Evolutionary conservation across 2,113 vertebrate genomes (phyloP).

Genomic region (Coptodon rendalli): DNA sequence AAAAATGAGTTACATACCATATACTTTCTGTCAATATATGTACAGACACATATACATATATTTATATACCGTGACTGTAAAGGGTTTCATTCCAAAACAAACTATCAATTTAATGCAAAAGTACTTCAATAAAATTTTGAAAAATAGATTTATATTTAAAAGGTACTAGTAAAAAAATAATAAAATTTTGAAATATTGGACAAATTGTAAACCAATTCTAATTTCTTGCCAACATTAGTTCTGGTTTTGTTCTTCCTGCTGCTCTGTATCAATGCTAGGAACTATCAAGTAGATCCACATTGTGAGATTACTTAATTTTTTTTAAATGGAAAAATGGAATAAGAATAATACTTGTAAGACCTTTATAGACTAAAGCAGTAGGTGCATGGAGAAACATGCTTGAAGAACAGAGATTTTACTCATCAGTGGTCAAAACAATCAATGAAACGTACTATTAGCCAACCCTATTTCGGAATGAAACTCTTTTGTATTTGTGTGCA

Average conservation of each 20-base stretch:
- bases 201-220: not conserved
- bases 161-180: slow-evolving; percentile 24
- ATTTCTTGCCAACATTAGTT: not conserved
- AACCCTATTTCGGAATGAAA: slow-evolving; percentile 35
- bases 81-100: slow-evolving; percentile 56
- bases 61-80: slow-evolving; percentile 21
- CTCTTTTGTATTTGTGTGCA: not conserved
- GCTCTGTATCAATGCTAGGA: not conserved
- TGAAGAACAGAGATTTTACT: not conserved
- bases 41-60: slow-evolving; percentile 21
- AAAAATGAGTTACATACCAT: slow-evolving; percentile 31
- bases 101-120: not conserved
- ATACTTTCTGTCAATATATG: slow-evolving; percentile 30
- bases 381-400: not conserved
- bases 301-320: not conserved
- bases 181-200: slow-evolving; percentile 13
- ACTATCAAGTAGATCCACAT: not conserved
- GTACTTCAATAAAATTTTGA: not conserved
- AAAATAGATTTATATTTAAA: slow-evolving; percentile 53
- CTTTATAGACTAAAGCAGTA: not conserved
- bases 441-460: not conserved
- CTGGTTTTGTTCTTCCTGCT: not conserved
- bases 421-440: not conserved
- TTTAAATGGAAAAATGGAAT: not conserved
- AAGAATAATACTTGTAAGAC: not conserved